These are phyloP conservation scores for Siphlonurus alternatus DNA, from an alignment of 2,888 invertebrate genomes.

Conservation along the genomic window DNA sequence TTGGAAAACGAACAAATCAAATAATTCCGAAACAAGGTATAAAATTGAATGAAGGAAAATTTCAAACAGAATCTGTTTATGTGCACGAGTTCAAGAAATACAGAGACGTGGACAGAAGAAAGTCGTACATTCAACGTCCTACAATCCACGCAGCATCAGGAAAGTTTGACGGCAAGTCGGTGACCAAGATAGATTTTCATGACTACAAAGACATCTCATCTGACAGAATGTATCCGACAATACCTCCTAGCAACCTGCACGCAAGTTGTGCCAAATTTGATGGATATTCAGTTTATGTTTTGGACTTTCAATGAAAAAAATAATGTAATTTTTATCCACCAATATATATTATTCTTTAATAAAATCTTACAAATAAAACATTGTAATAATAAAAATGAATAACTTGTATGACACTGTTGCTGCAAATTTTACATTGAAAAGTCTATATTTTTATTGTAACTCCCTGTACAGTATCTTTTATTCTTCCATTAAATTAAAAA, in stretches of 20 bases:
- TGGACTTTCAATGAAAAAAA: background rate
- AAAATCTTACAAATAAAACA: too few species aligned
- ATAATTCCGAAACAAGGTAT: background rate
- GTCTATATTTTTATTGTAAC: too few species aligned
- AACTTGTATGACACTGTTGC: too few species aligned
- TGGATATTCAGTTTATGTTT: background rate
- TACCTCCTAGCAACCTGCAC: background rate
- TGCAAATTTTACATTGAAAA: too few species aligned
- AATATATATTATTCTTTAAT: too few species aligned
- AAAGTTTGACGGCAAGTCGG: background rate
- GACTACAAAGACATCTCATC: background rate
- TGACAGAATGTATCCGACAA: background rate
- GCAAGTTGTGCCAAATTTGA: background rate
- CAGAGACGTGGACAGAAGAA: background rate
- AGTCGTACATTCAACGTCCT: background rate
- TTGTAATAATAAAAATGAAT: too few species aligned
- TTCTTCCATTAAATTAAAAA: too few species aligned
- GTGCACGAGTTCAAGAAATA: background rate
- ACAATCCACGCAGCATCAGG: background rate
- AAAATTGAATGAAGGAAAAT: background rate
- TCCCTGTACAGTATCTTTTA: too few species aligned
- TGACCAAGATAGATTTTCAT: background rate
- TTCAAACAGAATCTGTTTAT: background rate
- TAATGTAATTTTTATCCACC: too few species aligned
- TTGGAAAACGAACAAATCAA: background rate